Conservation (phyloP, 2,113 vertebrate genomes). For the Carassius carassius region DNA sequence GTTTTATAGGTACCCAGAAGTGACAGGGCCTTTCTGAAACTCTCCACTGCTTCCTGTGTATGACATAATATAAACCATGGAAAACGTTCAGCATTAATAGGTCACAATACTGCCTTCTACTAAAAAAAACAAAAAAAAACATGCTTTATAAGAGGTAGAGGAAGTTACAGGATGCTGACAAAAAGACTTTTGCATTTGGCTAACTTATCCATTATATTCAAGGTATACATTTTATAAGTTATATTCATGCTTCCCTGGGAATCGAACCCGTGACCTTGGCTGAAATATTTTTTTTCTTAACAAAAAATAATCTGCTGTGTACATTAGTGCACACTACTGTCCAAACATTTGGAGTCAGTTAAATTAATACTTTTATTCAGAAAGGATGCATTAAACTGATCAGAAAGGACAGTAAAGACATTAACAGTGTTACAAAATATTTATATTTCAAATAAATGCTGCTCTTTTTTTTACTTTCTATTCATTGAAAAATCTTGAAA, state of each 20-base stretch:
- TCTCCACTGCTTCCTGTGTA: constrained; percentile 72
- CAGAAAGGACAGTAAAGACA: background rate
- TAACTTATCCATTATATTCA: background rate
- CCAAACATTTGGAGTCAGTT: background rate
- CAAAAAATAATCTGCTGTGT: background rate
- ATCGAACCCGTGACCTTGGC: background rate
- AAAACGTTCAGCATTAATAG: background rate
- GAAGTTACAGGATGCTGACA: background rate
- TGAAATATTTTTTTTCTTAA: background rate
- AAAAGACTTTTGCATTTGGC: background rate
- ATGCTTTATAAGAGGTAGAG: background rate
- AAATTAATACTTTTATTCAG: background rate
- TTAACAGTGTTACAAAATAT: background rate
- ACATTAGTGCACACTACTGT: background rate
- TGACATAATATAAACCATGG: constrained; percentile 16
- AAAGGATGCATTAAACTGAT: background rate
- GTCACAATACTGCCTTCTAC: background rate
- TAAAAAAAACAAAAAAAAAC: background rate
- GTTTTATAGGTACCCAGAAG: constrained; percentile 54
- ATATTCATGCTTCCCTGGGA: background rate
- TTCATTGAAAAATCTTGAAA: background rate
- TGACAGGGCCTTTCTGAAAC: constrained; percentile 71
- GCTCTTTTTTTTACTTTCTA: background rate
- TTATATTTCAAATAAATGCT: background rate
- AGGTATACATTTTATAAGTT: background rate